These are phyloP conservation scores for Rotaria magnacalcarata DNA, from an alignment of 2,888 invertebrate genomes.

Conservation along the genomic window DNA sequence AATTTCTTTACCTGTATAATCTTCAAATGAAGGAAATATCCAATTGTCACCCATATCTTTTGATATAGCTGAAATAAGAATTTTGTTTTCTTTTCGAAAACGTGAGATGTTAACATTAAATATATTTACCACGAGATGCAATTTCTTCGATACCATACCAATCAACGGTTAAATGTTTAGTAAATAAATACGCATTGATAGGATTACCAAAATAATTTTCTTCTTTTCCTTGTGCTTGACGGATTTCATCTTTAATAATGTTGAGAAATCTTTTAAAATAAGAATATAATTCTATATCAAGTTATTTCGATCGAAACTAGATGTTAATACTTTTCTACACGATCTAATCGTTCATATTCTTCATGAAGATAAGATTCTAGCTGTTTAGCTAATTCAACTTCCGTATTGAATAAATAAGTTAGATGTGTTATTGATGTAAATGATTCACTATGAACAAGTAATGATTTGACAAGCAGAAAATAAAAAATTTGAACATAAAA, in stretches of 20 bases:
- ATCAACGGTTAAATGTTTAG: slow-evolving; percentile 5
- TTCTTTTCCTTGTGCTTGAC: not conserved
- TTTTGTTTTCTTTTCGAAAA: not conserved
- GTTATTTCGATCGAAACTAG: not conserved
- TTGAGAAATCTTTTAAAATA: not conserved
- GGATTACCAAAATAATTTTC: slow-evolving; percentile 24
- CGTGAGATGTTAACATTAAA: not conserved
- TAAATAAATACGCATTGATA: not conserved
- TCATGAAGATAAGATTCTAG: not conserved
- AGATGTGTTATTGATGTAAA: not conserved
- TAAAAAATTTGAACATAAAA: not conserved
- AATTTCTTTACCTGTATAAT: not conserved
- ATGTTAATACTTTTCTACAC: not conserved
- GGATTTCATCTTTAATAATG: slow-evolving; percentile 5
- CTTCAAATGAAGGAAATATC: not conserved
- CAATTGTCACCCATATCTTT: slow-evolving; percentile 14
- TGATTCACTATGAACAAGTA: not conserved
- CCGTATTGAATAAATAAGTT: not conserved
- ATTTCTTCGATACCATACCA: slow-evolving; percentile 14
- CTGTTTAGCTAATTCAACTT: slow-evolving; percentile 7
- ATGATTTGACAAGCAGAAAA: not conserved
- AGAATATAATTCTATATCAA: not conserved
- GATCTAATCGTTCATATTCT: slow-evolving; percentile 15
- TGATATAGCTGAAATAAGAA: not conserved
- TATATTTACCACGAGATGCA: not conserved